Conservation (phyloP, 2,888 invertebrate genomes). For the Heterodera filipjevi region DNA sequence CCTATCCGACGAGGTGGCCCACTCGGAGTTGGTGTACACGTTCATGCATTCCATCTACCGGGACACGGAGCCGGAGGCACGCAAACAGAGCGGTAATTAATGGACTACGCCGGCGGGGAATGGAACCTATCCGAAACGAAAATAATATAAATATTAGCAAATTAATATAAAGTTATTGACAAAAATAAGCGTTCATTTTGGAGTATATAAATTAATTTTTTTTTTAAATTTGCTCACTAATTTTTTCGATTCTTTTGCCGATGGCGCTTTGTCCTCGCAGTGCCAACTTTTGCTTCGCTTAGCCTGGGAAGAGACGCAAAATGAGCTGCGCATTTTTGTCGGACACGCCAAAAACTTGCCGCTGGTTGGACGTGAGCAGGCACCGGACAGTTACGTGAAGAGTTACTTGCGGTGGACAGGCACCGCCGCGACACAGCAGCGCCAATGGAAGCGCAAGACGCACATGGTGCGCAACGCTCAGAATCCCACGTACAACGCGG, state of each 20-base stretch:
- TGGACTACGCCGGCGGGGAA: no score
- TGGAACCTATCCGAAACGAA: no score
- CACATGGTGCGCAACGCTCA: conserved; percentile 87
- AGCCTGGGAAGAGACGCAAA: conserved; percentile 14
- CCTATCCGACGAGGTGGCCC: conserved; percentile 89
- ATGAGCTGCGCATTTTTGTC: conserved; percentile 46
- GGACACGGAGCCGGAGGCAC: conserved; percentile 70
- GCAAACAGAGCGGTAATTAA: conserved; percentile 27
- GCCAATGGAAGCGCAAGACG: conserved; percentile 92
- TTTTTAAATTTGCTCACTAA: no score
- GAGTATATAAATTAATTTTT: no score
- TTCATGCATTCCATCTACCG: conserved; percentile 94
- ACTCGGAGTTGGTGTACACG: conserved; percentile 90
- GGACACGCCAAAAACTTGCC: conserved; percentile 52
- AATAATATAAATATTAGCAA: no score
- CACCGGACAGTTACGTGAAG: conserved; percentile 70
- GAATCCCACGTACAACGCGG: conserved; percentile 97
- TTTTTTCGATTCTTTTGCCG: conserved; percentile 10
- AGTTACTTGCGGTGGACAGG: conserved; percentile 74
- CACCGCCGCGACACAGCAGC: conserved; percentile 75
- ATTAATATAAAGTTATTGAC: no score
- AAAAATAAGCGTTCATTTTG: no score
- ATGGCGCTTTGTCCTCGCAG: conserved; percentile 13
- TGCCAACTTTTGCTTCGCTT: conserved; percentile 28
- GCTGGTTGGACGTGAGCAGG: conserved; percentile 36